These are phyloP conservation scores for Philopedon plagiatum DNA, from an alignment of 2,888 invertebrate species.

Conservation along the genomic window DNA sequence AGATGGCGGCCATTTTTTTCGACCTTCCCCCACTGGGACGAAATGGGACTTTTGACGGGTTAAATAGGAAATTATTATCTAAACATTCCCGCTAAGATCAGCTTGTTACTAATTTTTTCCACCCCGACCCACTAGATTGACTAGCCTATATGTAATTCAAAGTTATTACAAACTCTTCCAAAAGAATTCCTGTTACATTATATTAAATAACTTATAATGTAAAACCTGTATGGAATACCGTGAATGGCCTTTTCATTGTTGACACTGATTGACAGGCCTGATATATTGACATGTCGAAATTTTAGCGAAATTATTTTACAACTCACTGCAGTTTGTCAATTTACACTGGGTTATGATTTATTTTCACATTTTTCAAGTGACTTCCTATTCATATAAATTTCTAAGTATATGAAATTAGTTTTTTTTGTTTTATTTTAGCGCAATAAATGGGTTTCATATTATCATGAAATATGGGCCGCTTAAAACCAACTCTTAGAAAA, in stretches of 20 bases:
- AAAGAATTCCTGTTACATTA: neutral
- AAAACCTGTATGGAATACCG: neutral
- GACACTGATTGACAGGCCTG: neutral
- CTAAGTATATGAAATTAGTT: neutral
- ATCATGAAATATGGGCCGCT: neutral
- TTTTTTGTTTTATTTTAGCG: neutral
- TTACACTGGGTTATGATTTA: neutral
- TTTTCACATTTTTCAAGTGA: neutral
- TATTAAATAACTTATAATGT: neutral
- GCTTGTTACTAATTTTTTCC: too few relatives aligned
- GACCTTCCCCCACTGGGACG: too few relatives aligned
- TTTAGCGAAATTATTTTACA: neutral
- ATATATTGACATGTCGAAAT: neutral
- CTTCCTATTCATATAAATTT: neutral
- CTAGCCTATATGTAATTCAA: too few relatives aligned
- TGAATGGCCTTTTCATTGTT: neutral
- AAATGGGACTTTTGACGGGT: too few relatives aligned
- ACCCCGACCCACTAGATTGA: too few relatives aligned
- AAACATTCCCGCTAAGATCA: too few relatives aligned
- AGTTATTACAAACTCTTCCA: neutral
- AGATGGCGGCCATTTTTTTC: too few relatives aligned
- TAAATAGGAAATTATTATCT: too few relatives aligned
- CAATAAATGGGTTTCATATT: neutral
- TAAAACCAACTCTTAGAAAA: neutral
- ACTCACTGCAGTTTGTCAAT: neutral